These are phyloP conservation scores for Desoria tigrina DNA, from an alignment of 2,888 invertebrate genomes.

Conservation along the genomic window DNA sequence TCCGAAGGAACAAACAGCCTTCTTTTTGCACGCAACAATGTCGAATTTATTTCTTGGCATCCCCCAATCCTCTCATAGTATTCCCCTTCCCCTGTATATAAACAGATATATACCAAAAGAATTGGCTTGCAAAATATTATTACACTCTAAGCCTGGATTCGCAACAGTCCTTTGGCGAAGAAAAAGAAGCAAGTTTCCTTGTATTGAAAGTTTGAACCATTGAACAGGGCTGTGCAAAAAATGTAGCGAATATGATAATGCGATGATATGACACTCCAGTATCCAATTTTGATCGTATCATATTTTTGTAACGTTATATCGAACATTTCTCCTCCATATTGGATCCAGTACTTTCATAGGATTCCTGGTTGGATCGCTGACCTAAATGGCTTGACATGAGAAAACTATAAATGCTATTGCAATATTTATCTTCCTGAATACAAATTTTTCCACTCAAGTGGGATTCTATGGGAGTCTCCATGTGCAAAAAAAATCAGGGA, in stretches of 20 bases:
- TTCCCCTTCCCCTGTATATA: not conserved
- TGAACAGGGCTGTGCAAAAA: too few species aligned
- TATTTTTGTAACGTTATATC: conserved; percentile 6
- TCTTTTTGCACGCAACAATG: conserved; percentile 20
- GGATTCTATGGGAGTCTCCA: not conserved
- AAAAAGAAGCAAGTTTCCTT: too few species aligned
- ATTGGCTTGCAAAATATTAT: too few species aligned
- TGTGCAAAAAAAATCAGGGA: too few species aligned
- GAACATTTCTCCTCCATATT: not conserved
- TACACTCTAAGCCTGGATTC: too few species aligned
- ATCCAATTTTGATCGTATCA: conserved; percentile 18
- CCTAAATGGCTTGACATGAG: conserved; percentile 21
- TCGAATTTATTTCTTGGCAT: not conserved
- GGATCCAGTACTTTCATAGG: too few species aligned
- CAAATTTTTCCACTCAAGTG: conserved; percentile 8
- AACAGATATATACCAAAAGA: too few species aligned
- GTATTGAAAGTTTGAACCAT: too few species aligned
- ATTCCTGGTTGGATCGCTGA: conserved; percentile 4
- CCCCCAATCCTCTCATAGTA: not conserved
- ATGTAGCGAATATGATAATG: too few species aligned
- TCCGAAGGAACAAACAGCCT: conserved; percentile 8
- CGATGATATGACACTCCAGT: conserved; percentile 14
- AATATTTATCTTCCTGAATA: conserved; percentile 19
- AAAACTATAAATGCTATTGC: conserved; percentile 12
- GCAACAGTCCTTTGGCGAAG: too few species aligned